phyloP scores from a whole-genome alignment of 2,888 invertebrate genomes.

The Meta bourneti region DNA sequence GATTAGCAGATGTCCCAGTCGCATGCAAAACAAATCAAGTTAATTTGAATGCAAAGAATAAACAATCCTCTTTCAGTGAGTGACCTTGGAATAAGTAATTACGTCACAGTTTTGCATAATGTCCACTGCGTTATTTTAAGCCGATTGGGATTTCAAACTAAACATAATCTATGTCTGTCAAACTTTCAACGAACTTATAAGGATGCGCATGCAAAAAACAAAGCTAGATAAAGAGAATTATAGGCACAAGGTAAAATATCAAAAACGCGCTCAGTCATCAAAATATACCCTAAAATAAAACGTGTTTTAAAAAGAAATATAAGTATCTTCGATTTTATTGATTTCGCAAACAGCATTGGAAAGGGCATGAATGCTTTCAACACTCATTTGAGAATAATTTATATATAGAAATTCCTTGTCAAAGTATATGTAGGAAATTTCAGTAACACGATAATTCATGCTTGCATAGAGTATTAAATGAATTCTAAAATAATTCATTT shows the following conservation, averaged over 20 bases:
- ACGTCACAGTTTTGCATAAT: not conserved
- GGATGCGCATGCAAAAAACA: not conserved
- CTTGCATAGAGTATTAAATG: too few relatives aligned
- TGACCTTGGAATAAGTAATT: not conserved
- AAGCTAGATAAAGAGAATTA: not conserved
- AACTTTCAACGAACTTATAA: not conserved
- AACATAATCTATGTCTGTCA: not conserved
- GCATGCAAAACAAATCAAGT: too few relatives aligned
- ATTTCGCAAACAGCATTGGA: not conserved
- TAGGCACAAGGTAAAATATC: not conserved
- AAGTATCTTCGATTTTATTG: not conserved
- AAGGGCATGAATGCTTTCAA: too few relatives aligned
- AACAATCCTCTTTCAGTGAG: not conserved
- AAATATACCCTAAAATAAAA: not conserved
- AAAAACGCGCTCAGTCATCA: not conserved
- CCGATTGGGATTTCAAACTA: not conserved
- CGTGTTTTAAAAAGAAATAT: not conserved
- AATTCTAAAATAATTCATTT: too few relatives aligned
- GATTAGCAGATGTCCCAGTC: too few relatives aligned
- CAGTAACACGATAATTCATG: too few relatives aligned
- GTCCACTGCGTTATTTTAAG: not conserved
- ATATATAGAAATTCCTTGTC: too few relatives aligned
- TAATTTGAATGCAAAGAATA: not conserved
- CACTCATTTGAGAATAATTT: too few relatives aligned
- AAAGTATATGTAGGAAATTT: too few relatives aligned